phyloP scores from a whole-genome alignment of 2,113 vertebrate genomes.

The Pleuronectes platessa region DNA sequence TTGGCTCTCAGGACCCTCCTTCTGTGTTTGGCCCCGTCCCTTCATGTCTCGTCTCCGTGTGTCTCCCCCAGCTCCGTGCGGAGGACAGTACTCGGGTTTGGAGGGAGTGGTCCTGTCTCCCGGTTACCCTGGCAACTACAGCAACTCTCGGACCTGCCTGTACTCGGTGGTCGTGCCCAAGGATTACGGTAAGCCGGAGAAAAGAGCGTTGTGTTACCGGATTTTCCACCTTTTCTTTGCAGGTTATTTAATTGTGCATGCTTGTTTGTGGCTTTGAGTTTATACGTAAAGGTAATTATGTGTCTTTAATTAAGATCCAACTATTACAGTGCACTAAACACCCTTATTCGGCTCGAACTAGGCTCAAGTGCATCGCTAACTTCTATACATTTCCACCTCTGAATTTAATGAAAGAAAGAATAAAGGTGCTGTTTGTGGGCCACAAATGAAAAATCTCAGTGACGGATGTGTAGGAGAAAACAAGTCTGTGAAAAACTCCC shows the following conservation, averaged over 20 bases:
- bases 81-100: slow-evolving; percentile 91
- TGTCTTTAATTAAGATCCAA: slow-evolving; percentile 11
- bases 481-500: slow-evolving; percentile 25
- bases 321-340: slow-evolving; percentile 1
- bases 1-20: slow-evolving; percentile 35
- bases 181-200: slow-evolving; percentile 89
- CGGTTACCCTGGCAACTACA: slow-evolving; percentile 96
- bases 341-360: not conserved
- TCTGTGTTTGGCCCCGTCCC: slow-evolving; percentile 61
- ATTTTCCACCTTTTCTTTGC: not conserved
- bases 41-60: slow-evolving; percentile 29
- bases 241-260: slow-evolving; percentile 6
- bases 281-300: not conserved
- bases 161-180: slow-evolving; percentile 93
- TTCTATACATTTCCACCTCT: not conserved
- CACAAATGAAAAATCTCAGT: slow-evolving; percentile 15
- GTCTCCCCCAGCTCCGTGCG: slow-evolving; percentile 89
- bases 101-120: slow-evolving; percentile 96
- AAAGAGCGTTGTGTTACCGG: not conserved
- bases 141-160: slow-evolving; percentile 89
- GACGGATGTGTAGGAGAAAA: slow-evolving; percentile 16
- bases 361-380: not conserved
- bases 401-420: slow-evolving; percentile 2
- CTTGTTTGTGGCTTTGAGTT: not conserved
- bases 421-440: not conserved